Evolutionary conservation across 2,888 invertebrate genomes (phyloP), one percentile per base, ranked within the genome.

Genomic region (Polydrusus tereticollis): DNA sequence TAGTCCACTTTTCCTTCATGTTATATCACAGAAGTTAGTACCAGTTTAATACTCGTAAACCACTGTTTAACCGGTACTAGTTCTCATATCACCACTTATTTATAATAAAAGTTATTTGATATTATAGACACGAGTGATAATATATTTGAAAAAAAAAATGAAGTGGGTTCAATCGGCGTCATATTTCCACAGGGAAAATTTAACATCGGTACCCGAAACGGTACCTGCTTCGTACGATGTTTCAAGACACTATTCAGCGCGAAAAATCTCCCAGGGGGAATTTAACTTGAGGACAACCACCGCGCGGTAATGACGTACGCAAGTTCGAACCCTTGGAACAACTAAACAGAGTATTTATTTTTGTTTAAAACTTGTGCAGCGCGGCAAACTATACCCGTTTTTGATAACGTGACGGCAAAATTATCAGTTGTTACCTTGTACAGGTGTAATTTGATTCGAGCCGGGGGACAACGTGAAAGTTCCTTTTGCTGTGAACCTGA

Each of bases 401-500:
- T 16, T 62, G 62, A 62, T 62, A 62, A 62, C 47, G 62, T 62
- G 62, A 62, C 62, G 43, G 33, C 45, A 45, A 47, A 45, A 62
- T 62, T 62, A 62, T 62, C 62, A 62, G 62, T 62, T 41, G 62
- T 62, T 62, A 62, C 62, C 62, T 62, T 62, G 62, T 62, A 20
- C 47, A 62, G 62, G 43, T 62, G 29, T 62, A 62, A 62, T 62
- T 45, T 6, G n/a, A 62, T 12, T 47, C n/a, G 14, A 45, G 60
- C 60, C 16, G 62, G 47, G 47, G 62, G 43, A 62, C 62, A 3
- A 16, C 33, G 62, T 47, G 62, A 62, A 62, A 62, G 62, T 62
- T 23, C 60, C 43, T 43, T 47, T 33, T 62, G 33, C 18, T 43
- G 59, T 23, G 43, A 59, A 59, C 59, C 26, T 23, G 43, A 23